These are phyloP conservation scores for Tor tambroides DNA, from an alignment of 2,113 vertebrate genomes.

Conservation along the genomic window DNA sequence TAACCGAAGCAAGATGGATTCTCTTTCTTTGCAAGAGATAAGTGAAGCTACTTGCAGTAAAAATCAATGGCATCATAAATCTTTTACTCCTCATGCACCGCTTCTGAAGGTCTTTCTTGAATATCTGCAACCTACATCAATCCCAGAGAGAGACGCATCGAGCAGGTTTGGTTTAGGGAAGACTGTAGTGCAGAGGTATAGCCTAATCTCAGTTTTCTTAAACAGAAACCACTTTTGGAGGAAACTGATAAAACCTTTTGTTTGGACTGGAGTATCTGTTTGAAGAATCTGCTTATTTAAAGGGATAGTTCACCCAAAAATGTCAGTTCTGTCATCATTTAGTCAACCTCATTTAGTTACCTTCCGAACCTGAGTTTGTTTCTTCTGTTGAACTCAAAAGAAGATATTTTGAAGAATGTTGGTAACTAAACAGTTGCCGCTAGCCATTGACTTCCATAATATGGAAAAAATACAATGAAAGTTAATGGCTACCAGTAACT, in stretches of 20 bases:
- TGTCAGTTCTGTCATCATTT: too few species aligned
- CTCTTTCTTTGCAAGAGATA: not conserved
- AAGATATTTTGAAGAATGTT: too few species aligned
- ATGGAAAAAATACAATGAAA: too few species aligned
- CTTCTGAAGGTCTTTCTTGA: conserved; percentile 11
- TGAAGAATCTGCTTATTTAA: too few species aligned
- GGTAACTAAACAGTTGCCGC: too few species aligned
- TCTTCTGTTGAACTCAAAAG: too few species aligned
- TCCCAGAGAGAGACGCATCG: not conserved
- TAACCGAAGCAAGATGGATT: conserved; percentile 28
- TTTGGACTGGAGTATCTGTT: too few species aligned
- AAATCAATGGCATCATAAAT: conserved; percentile 29
- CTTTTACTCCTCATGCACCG: conserved; percentile 22
- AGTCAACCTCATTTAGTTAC: too few species aligned
- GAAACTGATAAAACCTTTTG: not conserved
- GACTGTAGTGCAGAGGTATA: not conserved
- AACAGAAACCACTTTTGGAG: not conserved
- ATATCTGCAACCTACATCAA: not conserved
- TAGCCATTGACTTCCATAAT: too few species aligned
- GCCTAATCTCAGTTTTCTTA: not conserved
- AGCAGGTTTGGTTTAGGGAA: not conserved
- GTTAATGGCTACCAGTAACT: too few species aligned
- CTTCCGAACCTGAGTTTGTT: too few species aligned
- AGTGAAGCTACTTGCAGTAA: conserved; percentile 23
- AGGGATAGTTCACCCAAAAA: too few species aligned